Evolutionary conservation across 2,113 vertebrate genomes (phyloP).

Genomic region (Calypte anna): DNA sequence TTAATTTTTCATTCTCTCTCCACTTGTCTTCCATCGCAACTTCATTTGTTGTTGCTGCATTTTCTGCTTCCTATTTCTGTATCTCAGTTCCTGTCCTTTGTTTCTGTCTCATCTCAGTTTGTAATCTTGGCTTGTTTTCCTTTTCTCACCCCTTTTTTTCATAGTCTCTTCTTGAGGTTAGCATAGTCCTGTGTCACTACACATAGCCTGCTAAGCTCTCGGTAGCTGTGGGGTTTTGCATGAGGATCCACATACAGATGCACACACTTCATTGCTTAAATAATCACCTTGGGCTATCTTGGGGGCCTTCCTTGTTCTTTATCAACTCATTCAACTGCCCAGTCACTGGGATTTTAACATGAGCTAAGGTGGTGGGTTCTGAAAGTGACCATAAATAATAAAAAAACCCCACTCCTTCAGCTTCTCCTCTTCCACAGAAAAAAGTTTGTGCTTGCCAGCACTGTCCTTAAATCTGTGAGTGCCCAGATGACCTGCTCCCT

Average conservation of each 20-base stretch:
- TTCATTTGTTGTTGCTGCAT: not conserved
- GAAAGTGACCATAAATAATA: slow-evolving; percentile 11
- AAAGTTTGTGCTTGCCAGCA: not conserved
- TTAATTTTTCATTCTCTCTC: not conserved
- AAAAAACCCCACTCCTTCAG: not conserved
- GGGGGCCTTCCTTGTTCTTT: slow-evolving; percentile 1
- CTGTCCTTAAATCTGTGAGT: not conserved
- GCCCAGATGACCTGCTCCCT: not conserved
- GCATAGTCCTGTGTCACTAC: not conserved
- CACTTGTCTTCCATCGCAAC: not conserved
- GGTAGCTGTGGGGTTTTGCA: not conserved
- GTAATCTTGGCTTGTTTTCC: not conserved
- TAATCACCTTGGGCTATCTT: slow-evolving; percentile 15
- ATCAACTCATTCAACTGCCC: slow-evolving; percentile 12
- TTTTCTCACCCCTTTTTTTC: not conserved
- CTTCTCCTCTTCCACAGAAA: not conserved
- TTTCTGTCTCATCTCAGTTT: not conserved
- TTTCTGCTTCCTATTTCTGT: slow-evolving; percentile 16
- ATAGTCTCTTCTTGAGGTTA: not conserved
- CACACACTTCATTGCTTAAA: not conserved
- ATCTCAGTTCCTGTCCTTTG: not conserved
- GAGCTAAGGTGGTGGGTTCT: slow-evolving; percentile 44
- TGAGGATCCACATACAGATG: not conserved
- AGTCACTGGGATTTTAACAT: slow-evolving; percentile 31
- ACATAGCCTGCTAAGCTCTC: not conserved